Base-by-base conservation (phyloP, 1,140 invertebrate genomes). In the Leptestheria dahalacensis region DNA sequence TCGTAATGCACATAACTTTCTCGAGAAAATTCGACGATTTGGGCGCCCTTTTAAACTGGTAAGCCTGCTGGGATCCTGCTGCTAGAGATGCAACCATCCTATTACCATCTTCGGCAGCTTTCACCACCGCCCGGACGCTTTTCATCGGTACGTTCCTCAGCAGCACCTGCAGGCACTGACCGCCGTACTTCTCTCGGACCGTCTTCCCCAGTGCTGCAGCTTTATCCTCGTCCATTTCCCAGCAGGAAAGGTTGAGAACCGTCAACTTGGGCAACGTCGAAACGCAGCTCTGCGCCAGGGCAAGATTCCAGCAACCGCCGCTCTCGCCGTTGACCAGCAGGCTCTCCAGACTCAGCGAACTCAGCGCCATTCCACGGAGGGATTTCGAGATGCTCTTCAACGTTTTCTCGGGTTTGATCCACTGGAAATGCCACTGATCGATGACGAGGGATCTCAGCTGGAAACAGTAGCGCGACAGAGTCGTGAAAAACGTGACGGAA, bases 401-500 rank as follows among this genome's bases (percentile, higher is more conserved):
- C 21, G 48, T 49, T 41, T 60, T 60, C 10, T 60, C 58, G 3
- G 58, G 28, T 52, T 60, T 60, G 20, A 25, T 52, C 58, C 58
- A 60, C 26, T 60, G 58, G 48, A 60, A 60, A 20, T n/a, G 26
- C 58, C 58, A 60, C n/a, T 60, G 15, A 23, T 60, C 29, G 48
- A 60, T 18, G n/a, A 52, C 28, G 28, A 60, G 52, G 23, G 48
- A 33, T 10, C 58, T 50, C n/a, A 60, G 48, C 23, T 52, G 48
- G 20, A 33, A 52, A 41, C 58, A 75, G 41, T 71, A 66, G 3
- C 65, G 62, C 2, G 72, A 66, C 6, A 76, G 60, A 3, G 68
- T 72, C 49, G 66, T 62, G 64, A 75, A 74, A 65, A 77, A 76
- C 26, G 71, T 65, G 21, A 71, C 65, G 9, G 74, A 65, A 9